Evolutionary conservation across 2,888 invertebrate genomes (phyloP).

Genomic region (Andrena haemorrhoa): DNA sequence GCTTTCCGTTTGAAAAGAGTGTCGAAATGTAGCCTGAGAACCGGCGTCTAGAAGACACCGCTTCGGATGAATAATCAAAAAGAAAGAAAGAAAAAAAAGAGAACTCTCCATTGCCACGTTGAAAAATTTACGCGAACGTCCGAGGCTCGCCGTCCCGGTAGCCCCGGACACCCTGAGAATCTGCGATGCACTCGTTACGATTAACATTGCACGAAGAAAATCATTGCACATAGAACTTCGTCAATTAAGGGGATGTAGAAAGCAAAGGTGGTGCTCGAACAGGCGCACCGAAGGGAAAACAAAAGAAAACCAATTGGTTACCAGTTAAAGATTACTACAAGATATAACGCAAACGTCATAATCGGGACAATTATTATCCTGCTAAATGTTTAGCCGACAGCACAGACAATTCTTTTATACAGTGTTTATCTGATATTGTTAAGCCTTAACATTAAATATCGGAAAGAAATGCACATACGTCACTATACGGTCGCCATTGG

Average conservation of each 20-base stretch:
- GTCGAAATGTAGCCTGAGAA: slow-evolving; percentile 24
- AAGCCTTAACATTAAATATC: slow-evolving; percentile 70
- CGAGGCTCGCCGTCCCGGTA: slow-evolving; percentile 39
- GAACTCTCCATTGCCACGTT: slow-evolving; percentile 31
- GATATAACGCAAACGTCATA: slow-evolving; percentile 1
- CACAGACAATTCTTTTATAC: slow-evolving; percentile 73
- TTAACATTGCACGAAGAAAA: slow-evolving; percentile 64
- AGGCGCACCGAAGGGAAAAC: slow-evolving; percentile 17
- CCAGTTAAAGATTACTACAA: background rate
- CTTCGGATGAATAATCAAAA: slow-evolving; percentile 18
- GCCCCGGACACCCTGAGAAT: slow-evolving; percentile 30
- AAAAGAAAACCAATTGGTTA: slow-evolving; percentile 28
- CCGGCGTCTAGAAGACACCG: slow-evolving; percentile 7
- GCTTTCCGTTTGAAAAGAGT: slow-evolving; percentile 23
- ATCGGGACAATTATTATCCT: slow-evolving; percentile 19
- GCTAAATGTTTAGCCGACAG: slow-evolving; percentile 55
- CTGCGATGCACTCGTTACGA: slow-evolving; percentile 70
- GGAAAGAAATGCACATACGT: slow-evolving; percentile 69
- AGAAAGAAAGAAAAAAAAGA: background rate
- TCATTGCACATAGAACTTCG: slow-evolving; percentile 46
- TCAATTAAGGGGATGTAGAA: slow-evolving; percentile 40
- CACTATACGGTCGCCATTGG: slow-evolving; percentile 26
- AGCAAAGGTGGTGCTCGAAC: slow-evolving; percentile 37
- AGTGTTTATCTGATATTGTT: slow-evolving; percentile 71
- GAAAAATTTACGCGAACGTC: slow-evolving; percentile 9